phyloP scores from a whole-genome alignment of 2,888 invertebrate genomes.

The Steromphala cineraria region DNA sequence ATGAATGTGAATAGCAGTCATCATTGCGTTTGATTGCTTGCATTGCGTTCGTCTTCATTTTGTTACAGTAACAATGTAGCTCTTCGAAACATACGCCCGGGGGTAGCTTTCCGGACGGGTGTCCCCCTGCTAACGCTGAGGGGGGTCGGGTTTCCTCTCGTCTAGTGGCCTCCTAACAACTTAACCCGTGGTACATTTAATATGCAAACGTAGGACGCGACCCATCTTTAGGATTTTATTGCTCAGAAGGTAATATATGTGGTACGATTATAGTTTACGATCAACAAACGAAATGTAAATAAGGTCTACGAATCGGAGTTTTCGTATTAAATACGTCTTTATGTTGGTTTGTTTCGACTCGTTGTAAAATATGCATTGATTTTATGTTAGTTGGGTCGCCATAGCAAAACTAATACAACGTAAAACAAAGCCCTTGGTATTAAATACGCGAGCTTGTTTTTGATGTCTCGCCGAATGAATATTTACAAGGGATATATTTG shows the following conservation, averaged over 20 bases:
- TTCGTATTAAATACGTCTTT: neutral
- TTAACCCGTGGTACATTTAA: neutral
- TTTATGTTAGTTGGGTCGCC: slow-evolving; percentile 1
- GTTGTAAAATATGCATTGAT: neutral
- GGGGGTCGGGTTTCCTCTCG: neutral
- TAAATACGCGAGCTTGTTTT: neutral
- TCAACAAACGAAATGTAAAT: neutral
- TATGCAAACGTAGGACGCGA: neutral
- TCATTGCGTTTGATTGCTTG: neutral
- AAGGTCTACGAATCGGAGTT: neutral
- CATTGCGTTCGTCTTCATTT: neutral
- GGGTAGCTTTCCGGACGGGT: too few species aligned
- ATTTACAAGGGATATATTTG: neutral
- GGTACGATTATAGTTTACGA: neutral
- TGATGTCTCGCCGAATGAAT: neutral
- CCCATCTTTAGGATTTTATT: neutral
- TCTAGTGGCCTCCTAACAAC: neutral
- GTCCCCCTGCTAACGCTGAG: neutral
- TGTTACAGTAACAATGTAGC: neutral
- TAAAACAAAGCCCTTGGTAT: neutral
- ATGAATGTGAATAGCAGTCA: neutral
- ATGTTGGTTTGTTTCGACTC: neutral
- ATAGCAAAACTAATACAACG: neutral
- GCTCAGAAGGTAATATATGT: neutral
- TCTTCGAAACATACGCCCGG: too few species aligned